Evolutionary conservation across 2,113 vertebrate genomes (phyloP).

Genomic region (Mirza zaza): DNA sequence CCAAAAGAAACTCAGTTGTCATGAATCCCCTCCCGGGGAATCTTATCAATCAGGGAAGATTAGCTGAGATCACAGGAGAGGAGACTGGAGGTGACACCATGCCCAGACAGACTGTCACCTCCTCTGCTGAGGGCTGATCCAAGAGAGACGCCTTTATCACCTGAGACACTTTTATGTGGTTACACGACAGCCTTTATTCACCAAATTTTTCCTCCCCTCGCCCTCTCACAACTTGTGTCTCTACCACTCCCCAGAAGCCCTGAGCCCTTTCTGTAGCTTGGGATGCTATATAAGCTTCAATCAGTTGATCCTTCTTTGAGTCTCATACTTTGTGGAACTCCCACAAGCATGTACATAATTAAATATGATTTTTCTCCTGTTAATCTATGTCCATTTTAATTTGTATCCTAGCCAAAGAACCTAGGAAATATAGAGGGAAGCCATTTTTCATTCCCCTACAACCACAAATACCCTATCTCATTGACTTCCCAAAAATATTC

Average conservation of each 20-base stretch:
- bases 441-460: neutral
- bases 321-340: neutral
- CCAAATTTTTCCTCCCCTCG: neutral
- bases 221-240: neutral
- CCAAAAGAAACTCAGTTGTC: neutral
- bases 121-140: neutral
- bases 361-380: neutral
- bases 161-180: neutral
- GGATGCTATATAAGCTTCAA: neutral
- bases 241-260: neutral
- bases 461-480: neutral
- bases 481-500: neutral
- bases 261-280: neutral
- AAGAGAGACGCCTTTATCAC: neutral
- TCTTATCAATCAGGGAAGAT: neutral
- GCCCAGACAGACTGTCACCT: neutral
- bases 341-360: neutral
- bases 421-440: neutral
- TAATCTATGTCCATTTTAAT: neutral
- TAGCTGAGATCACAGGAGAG: neutral
- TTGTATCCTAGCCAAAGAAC: neutral
- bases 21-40: neutral
- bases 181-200: neutral
- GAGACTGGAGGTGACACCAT: neutral
- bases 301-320: neutral